These are phyloP conservation scores for Apamea crenata DNA, from an alignment of 2,888 invertebrate species.

Conservation along the genomic window DNA sequence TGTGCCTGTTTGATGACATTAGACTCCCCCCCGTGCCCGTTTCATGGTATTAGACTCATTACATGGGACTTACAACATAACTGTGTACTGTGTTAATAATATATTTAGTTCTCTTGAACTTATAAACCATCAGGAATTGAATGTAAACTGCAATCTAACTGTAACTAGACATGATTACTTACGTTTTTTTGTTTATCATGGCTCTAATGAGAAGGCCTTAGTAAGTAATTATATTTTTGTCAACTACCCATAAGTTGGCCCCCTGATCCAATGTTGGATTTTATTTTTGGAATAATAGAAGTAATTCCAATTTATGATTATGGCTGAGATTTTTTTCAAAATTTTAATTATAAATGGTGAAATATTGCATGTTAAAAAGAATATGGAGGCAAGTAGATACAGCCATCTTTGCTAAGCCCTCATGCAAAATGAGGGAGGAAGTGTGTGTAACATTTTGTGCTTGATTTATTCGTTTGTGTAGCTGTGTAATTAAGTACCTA, in stretches of 20 bases:
- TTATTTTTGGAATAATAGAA: background rate
- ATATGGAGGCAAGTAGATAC: background rate
- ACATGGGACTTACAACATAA: background rate
- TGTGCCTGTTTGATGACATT: no score
- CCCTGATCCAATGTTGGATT: background rate
- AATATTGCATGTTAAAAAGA: background rate
- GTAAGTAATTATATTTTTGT: background rate
- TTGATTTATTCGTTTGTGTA: background rate
- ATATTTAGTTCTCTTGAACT: background rate
- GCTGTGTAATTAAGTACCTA: slow-evolving; percentile 6
- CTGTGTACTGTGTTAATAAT: background rate
- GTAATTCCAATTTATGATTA: background rate
- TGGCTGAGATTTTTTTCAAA: background rate
- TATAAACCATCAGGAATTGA: background rate
- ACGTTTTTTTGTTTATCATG: background rate
- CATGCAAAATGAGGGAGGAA: background rate
- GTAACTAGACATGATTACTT: background rate
- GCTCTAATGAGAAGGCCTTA: background rate
- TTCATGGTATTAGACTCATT: no score
- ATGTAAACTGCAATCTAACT: background rate
- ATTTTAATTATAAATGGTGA: background rate
- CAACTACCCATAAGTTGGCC: background rate
- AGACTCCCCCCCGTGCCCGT: no score
- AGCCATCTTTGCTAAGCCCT: background rate
- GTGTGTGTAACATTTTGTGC: background rate